These are phyloP conservation scores for Rotaria sp. DNA, from an alignment of 2,888 invertebrate species.

Conservation along the genomic window DNA sequence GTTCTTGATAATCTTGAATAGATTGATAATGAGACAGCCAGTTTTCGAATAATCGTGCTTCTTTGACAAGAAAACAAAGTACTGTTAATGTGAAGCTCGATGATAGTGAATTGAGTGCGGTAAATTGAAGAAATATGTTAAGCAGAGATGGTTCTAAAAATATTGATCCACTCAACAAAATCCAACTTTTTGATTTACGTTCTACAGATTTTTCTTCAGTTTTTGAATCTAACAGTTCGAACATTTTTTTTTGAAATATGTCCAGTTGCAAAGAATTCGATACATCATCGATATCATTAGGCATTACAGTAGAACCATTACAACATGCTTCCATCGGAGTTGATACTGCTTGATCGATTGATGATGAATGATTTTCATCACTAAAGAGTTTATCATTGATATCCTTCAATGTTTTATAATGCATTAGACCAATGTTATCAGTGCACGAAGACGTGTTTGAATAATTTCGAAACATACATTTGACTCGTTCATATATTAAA, in stretches of 20 bases:
- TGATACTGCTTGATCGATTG: not conserved
- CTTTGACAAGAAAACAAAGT: not conserved
- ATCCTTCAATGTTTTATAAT: not conserved
- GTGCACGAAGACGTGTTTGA: not conserved
- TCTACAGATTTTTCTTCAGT: not conserved
- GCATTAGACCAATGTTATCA: not conserved
- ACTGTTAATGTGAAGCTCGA: not conserved
- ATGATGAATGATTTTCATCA: not conserved
- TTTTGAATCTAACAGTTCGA: not conserved
- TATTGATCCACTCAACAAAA: not conserved
- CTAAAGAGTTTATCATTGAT: not conserved
- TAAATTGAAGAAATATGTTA: not conserved
- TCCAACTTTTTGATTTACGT: not conserved
- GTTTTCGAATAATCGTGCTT: not conserved
- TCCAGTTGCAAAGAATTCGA: not conserved
- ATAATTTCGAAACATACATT: not conserved
- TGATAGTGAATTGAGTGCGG: not conserved
- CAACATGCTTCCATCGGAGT: not conserved
- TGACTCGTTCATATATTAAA: not conserved
- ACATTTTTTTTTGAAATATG: not conserved
- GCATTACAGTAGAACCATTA: not conserved
- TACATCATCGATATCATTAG: not conserved
- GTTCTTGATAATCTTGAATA: not conserved
- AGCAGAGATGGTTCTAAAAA: not conserved
- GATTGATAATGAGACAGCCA: not conserved